These are phyloP conservation scores for Rhinogobio ventralis DNA, from an alignment of 2,797 vertebrate species.

Conservation along the genomic window DNA sequence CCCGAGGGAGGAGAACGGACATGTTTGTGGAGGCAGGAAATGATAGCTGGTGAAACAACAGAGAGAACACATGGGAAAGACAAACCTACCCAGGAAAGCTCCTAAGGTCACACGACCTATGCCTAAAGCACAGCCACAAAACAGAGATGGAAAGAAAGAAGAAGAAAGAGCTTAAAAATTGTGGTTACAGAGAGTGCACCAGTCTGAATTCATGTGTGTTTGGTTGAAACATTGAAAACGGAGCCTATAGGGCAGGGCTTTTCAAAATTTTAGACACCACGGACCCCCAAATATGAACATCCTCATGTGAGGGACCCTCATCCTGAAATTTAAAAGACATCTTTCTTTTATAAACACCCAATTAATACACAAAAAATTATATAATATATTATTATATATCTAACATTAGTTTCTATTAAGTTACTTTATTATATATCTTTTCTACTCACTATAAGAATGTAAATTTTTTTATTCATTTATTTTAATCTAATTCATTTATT, in stretches of 20 bases:
- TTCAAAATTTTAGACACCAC: no score
- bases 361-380: no score
- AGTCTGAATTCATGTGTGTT: neutral
- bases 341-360: no score
- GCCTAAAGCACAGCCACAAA: slow-evolving; percentile 75
- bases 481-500: no score
- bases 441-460: no score
- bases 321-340: no score
- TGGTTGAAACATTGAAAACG: neutral
- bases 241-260: neutral
- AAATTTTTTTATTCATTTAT: no score
- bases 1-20: slow-evolving; percentile 37
- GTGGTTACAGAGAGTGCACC: neutral
- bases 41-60: slow-evolving; percentile 31
- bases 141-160: slow-evolving; percentile 57
- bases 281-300: no score
- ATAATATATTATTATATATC: no score
- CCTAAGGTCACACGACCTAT: slow-evolving; percentile 92
- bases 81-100: slow-evolving; percentile 92
- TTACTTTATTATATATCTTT: no score
- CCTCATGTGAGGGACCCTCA: no score
- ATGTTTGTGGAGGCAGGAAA: slow-evolving; percentile 16
- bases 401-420: no score
- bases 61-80: slow-evolving; percentile 45
- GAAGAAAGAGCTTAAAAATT: slow-evolving; percentile 25